Evolutionary conservation across 2,113 vertebrate genomes (phyloP).

Genomic region (Opisthocomus hoazin): DNA sequence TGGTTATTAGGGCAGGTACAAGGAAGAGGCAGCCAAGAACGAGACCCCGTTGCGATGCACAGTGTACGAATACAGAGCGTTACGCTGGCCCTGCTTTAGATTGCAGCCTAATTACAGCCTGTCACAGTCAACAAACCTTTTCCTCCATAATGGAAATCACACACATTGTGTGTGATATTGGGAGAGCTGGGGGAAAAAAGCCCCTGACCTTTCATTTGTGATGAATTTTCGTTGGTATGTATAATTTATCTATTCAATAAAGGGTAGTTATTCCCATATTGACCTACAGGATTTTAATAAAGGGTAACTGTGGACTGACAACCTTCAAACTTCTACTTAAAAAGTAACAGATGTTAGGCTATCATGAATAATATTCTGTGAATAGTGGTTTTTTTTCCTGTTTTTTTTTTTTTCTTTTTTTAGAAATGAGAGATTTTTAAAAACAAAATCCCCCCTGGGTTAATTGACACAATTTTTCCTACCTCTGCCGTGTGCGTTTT

Average conservation of each 20-base stretch:
- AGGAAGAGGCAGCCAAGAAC: neutral
- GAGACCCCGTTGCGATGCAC: neutral
- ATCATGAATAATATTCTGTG: neutral
- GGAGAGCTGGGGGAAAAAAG: neutral
- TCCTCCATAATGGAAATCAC: neutral
- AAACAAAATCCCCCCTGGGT: neutral
- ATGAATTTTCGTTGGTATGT: neutral
- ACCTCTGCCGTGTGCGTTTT: neutral
- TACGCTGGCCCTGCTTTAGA: neutral
- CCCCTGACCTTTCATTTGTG: neutral
- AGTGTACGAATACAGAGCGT: neutral
- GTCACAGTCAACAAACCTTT: neutral
- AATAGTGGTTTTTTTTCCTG: neutral
- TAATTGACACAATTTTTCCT: neutral
- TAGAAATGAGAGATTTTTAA: neutral
- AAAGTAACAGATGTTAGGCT: neutral
- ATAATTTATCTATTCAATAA: neutral
- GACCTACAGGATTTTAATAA: constrained; percentile 18
- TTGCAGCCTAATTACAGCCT: constrained; percentile 18
- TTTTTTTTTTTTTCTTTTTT: neutral
- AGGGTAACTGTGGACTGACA: neutral
- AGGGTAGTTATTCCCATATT: neutral
- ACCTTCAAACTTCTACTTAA: neutral
- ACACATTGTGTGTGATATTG: neutral
- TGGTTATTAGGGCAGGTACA: neutral